Conservation (phyloP, 1,140 invertebrate species). For the Zaprionus lachaisei region DNA sequence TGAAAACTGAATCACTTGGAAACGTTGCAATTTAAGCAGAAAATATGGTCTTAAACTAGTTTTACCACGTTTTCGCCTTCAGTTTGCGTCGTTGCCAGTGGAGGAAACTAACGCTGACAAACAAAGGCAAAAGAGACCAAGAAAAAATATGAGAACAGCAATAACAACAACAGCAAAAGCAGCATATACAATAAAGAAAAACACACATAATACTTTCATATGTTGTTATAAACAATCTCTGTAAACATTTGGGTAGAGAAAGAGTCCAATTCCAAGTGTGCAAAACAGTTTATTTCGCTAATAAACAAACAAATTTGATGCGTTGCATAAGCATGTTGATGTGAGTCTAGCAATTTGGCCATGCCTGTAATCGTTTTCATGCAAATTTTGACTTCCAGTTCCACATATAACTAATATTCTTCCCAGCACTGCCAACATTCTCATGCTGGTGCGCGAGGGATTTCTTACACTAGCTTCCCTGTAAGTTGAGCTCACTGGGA, state of each 20-base stretch:
- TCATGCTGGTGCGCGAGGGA: background rate
- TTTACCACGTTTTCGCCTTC: constrained; percentile 62
- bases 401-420: background rate
- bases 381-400: background rate
- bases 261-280: background rate
- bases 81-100: constrained; percentile 5
- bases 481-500: background rate
- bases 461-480: background rate
- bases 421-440: background rate
- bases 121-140: constrained; percentile 24
- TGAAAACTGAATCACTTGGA: constrained; percentile 71
- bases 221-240: background rate
- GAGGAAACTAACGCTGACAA: constrained; percentile 29
- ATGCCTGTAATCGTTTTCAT: background rate
- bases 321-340: background rate
- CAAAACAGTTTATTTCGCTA: background rate
- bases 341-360: background rate
- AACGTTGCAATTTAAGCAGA: constrained; percentile 78
- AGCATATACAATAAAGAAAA: constrained; percentile 16
- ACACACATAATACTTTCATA: constrained; percentile 7
- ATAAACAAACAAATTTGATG: background rate
- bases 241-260: background rate
- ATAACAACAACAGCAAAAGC: constrained; percentile 13
- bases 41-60: constrained; percentile 83
- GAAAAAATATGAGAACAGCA: constrained; percentile 18